A percentile compares a stretch with the other conserved stretches of the same genome.
These are phyloP conservation scores for Henricia sp. DNA, from an alignment of 53 echinoderm and acorn worm genomes.

Conservation along the genomic window DNA sequence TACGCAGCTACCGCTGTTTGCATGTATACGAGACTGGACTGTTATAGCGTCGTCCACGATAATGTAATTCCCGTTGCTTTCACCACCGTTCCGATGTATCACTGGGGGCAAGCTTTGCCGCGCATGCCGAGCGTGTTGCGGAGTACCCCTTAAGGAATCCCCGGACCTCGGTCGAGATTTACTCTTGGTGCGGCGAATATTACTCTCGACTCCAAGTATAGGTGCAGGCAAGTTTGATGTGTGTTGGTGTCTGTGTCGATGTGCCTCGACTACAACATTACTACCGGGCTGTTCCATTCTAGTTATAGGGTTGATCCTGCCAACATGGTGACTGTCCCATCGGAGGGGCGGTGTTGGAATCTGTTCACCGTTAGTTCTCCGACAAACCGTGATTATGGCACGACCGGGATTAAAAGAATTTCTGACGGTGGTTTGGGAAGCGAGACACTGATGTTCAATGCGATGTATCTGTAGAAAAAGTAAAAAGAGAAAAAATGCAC, in stretches of 20 bases:
- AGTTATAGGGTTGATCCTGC: slow-evolving; percentile 38
- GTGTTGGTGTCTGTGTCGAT: slow-evolving; percentile 1
- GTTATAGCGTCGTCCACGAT: slow-evolving; percentile 34
- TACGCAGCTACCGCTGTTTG: slow-evolving; percentile 38
- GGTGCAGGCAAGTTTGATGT: slow-evolving; percentile 25
- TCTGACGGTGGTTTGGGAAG: slow-evolving; percentile 32
- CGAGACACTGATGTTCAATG: slow-evolving; percentile 21
- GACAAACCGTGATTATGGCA: slow-evolving; percentile 61
- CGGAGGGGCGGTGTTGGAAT: slow-evolving; percentile 78
- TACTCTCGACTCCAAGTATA: slow-evolving; percentile 20
- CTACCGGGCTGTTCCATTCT: slow-evolving; percentile 55
- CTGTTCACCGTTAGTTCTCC: slow-evolving; percentile 55
- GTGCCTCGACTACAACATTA: slow-evolving; percentile 3
- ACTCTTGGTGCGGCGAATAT: slow-evolving; percentile 31
- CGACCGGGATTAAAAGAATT: slow-evolving; percentile 63
- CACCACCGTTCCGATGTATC: slow-evolving; percentile 8
- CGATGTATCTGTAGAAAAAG: slow-evolving; percentile 53
- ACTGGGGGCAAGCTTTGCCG: slow-evolving; percentile 32
- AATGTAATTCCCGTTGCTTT: slow-evolving; percentile 27
- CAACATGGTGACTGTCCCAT: slow-evolving; percentile 86
- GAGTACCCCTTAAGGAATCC: slow-evolving; percentile 31
- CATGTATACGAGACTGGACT: slow-evolving; percentile 19
- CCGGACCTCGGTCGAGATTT: slow-evolving; percentile 53
- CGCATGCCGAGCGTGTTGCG: slow-evolving; percentile 17
- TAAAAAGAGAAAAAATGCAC: not conserved